Evolutionary conservation across 2,113 vertebrate species (phyloP).

Genomic region (Stictonetta naevosa): DNA sequence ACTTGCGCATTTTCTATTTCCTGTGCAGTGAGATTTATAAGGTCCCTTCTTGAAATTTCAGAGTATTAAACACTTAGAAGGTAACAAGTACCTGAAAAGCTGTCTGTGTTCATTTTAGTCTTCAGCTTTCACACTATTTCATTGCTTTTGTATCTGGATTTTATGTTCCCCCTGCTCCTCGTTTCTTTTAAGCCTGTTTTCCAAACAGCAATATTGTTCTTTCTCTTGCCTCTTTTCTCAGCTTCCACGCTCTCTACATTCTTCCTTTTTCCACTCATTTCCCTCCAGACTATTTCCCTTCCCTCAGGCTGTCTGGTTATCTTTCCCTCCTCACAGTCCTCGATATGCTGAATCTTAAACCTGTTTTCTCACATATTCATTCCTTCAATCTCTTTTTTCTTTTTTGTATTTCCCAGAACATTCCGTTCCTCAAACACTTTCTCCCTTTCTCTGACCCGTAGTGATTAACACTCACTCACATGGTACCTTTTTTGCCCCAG

Average conservation of each 20-base stretch:
- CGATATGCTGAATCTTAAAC: background rate
- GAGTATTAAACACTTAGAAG: background rate
- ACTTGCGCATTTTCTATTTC: background rate
- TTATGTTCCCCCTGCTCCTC: background rate
- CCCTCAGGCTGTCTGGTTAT: background rate
- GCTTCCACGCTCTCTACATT: background rate
- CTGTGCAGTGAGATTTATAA: background rate
- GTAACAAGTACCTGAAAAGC: background rate
- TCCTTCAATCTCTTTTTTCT: background rate
- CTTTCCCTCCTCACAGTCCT: background rate
- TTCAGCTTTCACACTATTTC: background rate
- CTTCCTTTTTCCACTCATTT: background rate
- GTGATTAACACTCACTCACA: background rate
- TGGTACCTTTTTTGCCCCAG: fast-evolving
- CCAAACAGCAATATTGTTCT: background rate
- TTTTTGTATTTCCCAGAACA: background rate
- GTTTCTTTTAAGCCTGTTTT: background rate
- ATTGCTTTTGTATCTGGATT: background rate
- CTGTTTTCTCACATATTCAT: background rate
- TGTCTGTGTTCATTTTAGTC: background rate
- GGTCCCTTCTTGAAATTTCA: background rate
- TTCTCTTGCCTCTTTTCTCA: background rate
- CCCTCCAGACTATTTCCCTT: background rate
- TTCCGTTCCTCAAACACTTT: background rate
- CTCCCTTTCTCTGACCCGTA: background rate